phyloP scores from a whole-genome alignment of 2,888 invertebrate genomes.

The Oegoconia quadripuncta region DNA sequence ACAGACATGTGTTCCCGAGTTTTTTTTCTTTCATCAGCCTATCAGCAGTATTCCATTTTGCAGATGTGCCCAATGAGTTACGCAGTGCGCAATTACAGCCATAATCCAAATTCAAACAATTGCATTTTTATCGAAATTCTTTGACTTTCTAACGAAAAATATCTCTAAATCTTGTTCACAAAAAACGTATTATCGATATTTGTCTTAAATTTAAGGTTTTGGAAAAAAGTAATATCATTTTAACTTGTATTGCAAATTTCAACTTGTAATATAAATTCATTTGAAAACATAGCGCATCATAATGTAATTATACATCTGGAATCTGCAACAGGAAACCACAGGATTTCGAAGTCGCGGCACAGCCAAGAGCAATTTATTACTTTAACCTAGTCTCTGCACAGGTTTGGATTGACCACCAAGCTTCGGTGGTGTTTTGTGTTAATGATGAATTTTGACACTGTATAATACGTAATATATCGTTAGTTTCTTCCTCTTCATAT shows the following conservation, averaged over 20 bases:
- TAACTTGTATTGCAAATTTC: background rate
- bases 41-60: too few relatives aligned
- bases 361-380: slow-evolving; percentile 53
- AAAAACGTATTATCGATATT: too few relatives aligned
- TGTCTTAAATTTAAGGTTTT: background rate
- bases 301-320: too few relatives aligned
- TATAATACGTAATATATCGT: background rate
- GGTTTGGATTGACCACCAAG: slow-evolving; percentile 25
- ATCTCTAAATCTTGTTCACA: too few relatives aligned
- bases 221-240: background rate
- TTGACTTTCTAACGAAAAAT: too few relatives aligned
- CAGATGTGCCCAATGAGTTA: too few relatives aligned
- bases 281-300: background rate
- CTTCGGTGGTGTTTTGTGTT: background rate
- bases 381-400: slow-evolving; percentile 37
- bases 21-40: too few relatives aligned
- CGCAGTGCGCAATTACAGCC: too few relatives aligned
- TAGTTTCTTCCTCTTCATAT: too few relatives aligned
- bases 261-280: background rate
- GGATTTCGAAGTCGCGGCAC: slow-evolving; percentile 39
- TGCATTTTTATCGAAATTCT: too few relatives aligned
- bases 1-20: too few relatives aligned
- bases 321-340: slow-evolving; percentile 27
- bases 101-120: too few relatives aligned
- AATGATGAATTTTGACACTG: background rate